These are phyloP conservation scores for Anoplopoma fimbria DNA, from an alignment of 2,113 vertebrate genomes.

Conservation along the genomic window DNA sequence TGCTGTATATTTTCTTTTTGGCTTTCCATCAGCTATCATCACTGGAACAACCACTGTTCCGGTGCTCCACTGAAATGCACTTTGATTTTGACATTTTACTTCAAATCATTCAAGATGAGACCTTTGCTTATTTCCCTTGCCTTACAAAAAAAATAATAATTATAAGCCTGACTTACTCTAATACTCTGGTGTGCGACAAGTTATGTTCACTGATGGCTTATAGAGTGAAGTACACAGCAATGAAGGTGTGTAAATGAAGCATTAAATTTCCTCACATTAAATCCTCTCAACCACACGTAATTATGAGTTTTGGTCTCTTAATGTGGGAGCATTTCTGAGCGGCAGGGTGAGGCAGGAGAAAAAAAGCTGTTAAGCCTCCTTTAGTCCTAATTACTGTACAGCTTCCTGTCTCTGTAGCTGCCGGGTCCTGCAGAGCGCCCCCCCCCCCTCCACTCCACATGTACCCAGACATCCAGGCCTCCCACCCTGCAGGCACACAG, in stretches of 20 bases:
- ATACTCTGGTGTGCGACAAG: constrained; percentile 11
- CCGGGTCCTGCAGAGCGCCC: constrained; percentile 35
- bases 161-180: constrained; percentile 12
- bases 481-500: constrained; percentile 32
- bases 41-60: neutral
- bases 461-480: constrained; percentile 26
- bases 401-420: constrained; percentile 63
- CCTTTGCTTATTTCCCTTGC: neutral
- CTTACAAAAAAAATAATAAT: constrained; percentile 6
- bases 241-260: constrained; percentile 71
- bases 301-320: constrained; percentile 68
- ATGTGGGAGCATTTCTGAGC: constrained; percentile 47
- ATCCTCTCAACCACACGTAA: constrained; percentile 57
- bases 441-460: neutral
- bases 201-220: constrained; percentile 37
- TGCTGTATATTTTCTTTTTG: neutral
- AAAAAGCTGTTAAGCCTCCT: constrained; percentile 36
- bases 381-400: constrained; percentile 69
- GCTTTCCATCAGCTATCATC: neutral
- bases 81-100: neutral
- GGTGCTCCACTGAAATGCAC: neutral
- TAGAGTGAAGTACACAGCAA: constrained; percentile 44
- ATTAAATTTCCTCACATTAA: constrained; percentile 68
- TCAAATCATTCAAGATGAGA: neutral
- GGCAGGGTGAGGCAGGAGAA: neutral